These are phyloP conservation scores for Lepilemur ruficaudatus DNA, from an alignment of 2,797 vertebrate genomes.

Conservation along the genomic window DNA sequence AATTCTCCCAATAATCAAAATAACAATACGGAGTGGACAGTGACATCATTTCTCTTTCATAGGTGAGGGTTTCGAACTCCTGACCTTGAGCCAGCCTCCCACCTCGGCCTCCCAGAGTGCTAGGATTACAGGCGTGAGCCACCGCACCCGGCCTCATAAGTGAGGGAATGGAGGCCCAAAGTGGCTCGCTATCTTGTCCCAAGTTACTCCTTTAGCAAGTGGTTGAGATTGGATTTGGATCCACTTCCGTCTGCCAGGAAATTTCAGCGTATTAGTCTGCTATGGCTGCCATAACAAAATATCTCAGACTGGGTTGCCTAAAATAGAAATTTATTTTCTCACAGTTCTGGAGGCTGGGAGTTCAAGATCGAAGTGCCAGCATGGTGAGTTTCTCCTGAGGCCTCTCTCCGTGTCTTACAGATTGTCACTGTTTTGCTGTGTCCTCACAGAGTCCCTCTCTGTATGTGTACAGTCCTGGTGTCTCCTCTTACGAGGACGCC, in stretches of 20 bases:
- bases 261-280: not conserved
- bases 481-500: not conserved
- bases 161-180: not conserved
- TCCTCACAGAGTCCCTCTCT: not conserved
- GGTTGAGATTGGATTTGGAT: not conserved
- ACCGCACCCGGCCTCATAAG: too few relatives aligned
- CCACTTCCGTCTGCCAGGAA: not conserved
- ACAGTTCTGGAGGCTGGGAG: not conserved
- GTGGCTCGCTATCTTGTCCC: not conserved
- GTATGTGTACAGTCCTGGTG: rapidly evolving
- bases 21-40: not conserved
- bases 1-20: not conserved
- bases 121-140: too few relatives aligned
- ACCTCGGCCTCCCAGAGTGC: too few relatives aligned
- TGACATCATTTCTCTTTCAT: not conserved
- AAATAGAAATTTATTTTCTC: not conserved
- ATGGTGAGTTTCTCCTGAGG: not conserved
- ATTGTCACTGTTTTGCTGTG: rapidly evolving
- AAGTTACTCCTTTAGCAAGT: not conserved
- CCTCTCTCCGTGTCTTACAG: not conserved
- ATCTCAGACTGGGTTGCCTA: not conserved
- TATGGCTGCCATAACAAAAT: not conserved
- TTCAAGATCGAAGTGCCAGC: not conserved
- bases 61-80: not conserved
- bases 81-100: too few relatives aligned